Percentiles rank a stretch among this genome's conserved stretches.
Evolutionary conservation across 2,113 vertebrate genomes (phyloP).

Genomic region (Poecile atricapillus): DNA sequence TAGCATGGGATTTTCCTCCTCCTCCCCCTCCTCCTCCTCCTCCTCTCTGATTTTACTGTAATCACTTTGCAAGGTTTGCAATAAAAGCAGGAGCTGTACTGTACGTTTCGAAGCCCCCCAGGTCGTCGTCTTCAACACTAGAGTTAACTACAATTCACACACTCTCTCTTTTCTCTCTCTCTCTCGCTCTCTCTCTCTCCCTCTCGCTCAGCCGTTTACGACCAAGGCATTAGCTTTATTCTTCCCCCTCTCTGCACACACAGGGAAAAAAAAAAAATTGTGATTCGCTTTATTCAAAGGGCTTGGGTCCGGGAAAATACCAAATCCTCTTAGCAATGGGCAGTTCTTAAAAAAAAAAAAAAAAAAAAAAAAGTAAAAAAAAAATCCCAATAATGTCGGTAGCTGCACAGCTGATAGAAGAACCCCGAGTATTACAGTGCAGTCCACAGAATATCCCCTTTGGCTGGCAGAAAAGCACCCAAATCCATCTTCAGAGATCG

Average conservation of each 20-base stretch:
- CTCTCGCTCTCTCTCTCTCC: neutral
- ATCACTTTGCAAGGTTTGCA: conserved; percentile 60
- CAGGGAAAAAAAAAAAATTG: neutral
- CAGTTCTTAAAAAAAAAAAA: neutral
- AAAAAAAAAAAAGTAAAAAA: neutral
- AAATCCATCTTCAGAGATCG: conserved; percentile 71
- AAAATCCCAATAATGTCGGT: conserved; percentile 40
- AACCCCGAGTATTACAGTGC: conserved; percentile 38
- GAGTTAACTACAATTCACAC: conserved; percentile 71
- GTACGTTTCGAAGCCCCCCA: conserved; percentile 26
- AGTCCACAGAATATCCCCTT: conserved; percentile 52
- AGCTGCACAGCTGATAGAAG: conserved; percentile 22
- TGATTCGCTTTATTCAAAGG: conserved; percentile 61
- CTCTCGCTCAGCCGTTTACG: conserved; percentile 46
- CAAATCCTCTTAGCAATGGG: conserved; percentile 50
- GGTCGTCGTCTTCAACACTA: conserved; percentile 46
- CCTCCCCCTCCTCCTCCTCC: conserved; percentile 47
- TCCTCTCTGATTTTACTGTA: conserved; percentile 58
- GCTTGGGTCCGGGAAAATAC: conserved; percentile 57
- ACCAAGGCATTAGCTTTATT: conserved; percentile 46
- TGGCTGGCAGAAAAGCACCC: conserved; percentile 43
- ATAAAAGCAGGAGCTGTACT: conserved; percentile 39
- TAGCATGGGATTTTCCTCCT: conserved; percentile 50
- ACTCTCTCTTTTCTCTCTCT: neutral
- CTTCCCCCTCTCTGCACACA: conserved; percentile 21